These are phyloP conservation scores for Buceros bicornis DNA, from an alignment of 2,797 vertebrate species.

Conservation along the genomic window DNA sequence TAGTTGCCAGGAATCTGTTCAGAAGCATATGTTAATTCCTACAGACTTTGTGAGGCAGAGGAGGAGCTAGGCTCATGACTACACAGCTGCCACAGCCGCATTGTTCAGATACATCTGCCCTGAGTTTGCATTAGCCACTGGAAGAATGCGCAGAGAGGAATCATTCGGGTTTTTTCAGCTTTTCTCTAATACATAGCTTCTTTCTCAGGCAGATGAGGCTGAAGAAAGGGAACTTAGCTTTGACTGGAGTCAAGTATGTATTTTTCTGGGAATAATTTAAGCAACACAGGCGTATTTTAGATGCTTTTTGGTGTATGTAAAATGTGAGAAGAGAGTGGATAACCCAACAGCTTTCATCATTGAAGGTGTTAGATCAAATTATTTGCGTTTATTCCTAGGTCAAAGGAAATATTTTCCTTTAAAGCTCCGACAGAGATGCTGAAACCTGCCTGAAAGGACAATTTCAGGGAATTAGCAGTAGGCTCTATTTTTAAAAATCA, in stretches of 20 bases:
- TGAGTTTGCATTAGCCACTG: rapidly evolving
- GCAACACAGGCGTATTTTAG: not conserved
- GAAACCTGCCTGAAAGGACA: not conserved
- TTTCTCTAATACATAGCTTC: not conserved
- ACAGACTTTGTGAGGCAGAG: not conserved
- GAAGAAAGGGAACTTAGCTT: not conserved
- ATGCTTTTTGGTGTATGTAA: not conserved
- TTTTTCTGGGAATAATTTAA: not conserved
- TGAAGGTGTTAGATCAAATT: not conserved
- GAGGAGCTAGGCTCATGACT: not conserved
- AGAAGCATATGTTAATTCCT: not conserved
- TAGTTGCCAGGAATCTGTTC: not conserved
- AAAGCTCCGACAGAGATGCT: not conserved
- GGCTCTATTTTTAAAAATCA: not conserved
- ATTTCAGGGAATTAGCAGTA: not conserved
- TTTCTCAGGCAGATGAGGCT: not conserved
- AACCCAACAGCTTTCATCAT: not conserved
- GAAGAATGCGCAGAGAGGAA: not conserved
- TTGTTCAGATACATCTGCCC: not conserved
- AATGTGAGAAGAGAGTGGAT: not conserved
- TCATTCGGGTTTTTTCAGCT: not conserved
- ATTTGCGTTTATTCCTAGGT: not conserved
- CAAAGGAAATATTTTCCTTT: not conserved
- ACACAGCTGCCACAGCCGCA: not conserved
- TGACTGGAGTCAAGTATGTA: not conserved